A percentile compares a stretch with the other conserved stretches of the same genome.
These are phyloP conservation scores for Dolichomitus sp. DNA, from an alignment of 2,888 invertebrate species.

Conservation along the genomic window DNA sequence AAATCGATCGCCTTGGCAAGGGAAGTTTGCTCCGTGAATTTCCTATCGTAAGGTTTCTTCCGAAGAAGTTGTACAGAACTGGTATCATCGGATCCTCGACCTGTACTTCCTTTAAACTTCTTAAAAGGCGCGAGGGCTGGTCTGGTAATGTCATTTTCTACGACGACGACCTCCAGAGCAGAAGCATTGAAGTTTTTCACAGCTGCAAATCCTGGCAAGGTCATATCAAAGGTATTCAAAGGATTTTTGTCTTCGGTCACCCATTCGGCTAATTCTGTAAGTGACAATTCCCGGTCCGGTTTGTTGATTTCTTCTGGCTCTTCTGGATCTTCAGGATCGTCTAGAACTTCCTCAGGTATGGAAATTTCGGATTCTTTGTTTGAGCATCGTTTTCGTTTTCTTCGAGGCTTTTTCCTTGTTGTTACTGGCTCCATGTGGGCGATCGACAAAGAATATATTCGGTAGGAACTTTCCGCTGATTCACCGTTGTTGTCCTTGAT, in stretches of 20 bases:
- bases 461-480: slow-evolving; percentile 71
- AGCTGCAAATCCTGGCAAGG: slow-evolving; percentile 73
- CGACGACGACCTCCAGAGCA: slow-evolving; percentile 77
- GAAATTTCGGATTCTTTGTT: slow-evolving; percentile 46
- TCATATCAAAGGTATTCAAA: slow-evolving; percentile 65
- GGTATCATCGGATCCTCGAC: not conserved
- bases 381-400: slow-evolving; percentile 44
- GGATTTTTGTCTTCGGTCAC: slow-evolving; percentile 64
- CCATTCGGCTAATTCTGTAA: slow-evolving; percentile 78
- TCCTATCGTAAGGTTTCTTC: slow-evolving; percentile 73
- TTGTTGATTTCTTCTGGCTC: slow-evolving; percentile 49
- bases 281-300: slow-evolving; percentile 46
- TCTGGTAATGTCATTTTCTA: slow-evolving; percentile 79
- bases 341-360: slow-evolving; percentile 32
- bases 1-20: slow-evolving; percentile 79
- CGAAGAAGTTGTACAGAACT: slow-evolving; percentile 42
- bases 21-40: slow-evolving; percentile 73
- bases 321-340: slow-evolving; percentile 13
- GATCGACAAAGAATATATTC: slow-evolving; percentile 78
- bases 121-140: slow-evolving; percentile 77
- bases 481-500: slow-evolving; percentile 75
- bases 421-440: slow-evolving; percentile 76
- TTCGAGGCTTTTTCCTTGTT: slow-evolving; percentile 47
- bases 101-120: slow-evolving; percentile 50
- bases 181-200: slow-evolving; percentile 78